Conservation (phyloP, 2,888 invertebrate species). For the Ochropleura plecta region DNA sequence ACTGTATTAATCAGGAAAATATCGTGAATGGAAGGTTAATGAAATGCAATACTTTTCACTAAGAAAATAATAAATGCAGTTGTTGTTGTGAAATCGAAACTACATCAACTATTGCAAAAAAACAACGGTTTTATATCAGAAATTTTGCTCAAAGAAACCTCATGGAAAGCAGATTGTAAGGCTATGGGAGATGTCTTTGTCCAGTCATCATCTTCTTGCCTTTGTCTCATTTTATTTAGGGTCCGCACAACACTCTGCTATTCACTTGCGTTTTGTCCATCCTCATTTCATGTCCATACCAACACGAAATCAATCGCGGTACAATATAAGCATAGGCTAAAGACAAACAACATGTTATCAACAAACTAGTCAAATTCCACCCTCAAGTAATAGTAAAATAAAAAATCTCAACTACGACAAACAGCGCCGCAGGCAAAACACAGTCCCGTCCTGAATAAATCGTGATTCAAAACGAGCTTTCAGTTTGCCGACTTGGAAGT, state of each 20-base stretch:
- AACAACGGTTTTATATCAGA: background rate
- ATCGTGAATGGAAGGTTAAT: background rate
- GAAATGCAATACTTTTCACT: background rate
- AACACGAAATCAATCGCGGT: no score
- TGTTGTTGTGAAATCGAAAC: background rate
- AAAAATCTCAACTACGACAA: conserved; percentile 11
- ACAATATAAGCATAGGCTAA: no score
- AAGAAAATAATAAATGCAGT: background rate
- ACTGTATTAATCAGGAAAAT: background rate
- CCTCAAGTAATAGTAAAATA: background rate
- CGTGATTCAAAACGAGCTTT: conserved; percentile 60
- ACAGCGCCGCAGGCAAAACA: conserved; percentile 6
- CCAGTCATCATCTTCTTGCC: no score
- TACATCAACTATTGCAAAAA: background rate
- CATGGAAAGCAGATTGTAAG: no score
- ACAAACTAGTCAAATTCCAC: background rate
- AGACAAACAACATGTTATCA: background rate
- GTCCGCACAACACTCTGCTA: no score
- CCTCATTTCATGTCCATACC: no score
- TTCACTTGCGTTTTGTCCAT: no score
- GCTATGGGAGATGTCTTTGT: no score
- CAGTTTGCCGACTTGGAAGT: conserved; percentile 58
- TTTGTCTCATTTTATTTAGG: no score
- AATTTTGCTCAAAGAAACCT: background rate
- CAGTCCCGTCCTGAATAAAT: conserved; percentile 49